These are phyloP conservation scores for Metopia argyrocephala DNA, from an alignment of 2,888 invertebrate species.

Conservation along the genomic window DNA sequence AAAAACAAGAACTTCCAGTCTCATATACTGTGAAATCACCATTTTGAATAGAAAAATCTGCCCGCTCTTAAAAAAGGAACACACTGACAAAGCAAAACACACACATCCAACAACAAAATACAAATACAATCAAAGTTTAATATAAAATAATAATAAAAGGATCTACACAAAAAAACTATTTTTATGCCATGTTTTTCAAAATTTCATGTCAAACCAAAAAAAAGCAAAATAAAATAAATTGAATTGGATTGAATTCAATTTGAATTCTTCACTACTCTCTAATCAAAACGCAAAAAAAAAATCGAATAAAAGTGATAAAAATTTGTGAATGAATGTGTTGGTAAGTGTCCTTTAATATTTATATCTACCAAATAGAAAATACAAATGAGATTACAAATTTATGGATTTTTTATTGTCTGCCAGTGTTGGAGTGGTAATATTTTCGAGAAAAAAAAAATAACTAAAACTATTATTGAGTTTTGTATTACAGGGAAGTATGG, in stretches of 20 bases:
- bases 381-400: neutral
- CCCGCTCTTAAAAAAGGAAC: too few species aligned
- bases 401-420: neutral
- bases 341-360: neutral
- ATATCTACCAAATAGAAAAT: neutral
- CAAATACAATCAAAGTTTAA: slow-evolving; percentile 21
- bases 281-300: slow-evolving; percentile 10
- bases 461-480: too few species aligned
- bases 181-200: slow-evolving; percentile 17
- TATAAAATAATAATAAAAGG: slow-evolving; percentile 35
- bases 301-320: neutral
- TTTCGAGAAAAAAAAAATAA: too few species aligned
- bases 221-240: neutral
- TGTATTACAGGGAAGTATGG: neutral
- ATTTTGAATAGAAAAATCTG: too few species aligned
- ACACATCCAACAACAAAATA: too few species aligned
- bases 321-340: neutral
- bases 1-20: too few species aligned
- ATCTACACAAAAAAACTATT: slow-evolving; percentile 2
- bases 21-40: too few species aligned
- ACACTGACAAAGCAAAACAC: too few species aligned
- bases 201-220: neutral
- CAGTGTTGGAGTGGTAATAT: too few species aligned
- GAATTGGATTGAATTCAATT: slow-evolving; percentile 34
- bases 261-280: neutral